Conservation (phyloP, 53 echinoderm and acorn worm species). For the Patiria pectinifera region DNA sequence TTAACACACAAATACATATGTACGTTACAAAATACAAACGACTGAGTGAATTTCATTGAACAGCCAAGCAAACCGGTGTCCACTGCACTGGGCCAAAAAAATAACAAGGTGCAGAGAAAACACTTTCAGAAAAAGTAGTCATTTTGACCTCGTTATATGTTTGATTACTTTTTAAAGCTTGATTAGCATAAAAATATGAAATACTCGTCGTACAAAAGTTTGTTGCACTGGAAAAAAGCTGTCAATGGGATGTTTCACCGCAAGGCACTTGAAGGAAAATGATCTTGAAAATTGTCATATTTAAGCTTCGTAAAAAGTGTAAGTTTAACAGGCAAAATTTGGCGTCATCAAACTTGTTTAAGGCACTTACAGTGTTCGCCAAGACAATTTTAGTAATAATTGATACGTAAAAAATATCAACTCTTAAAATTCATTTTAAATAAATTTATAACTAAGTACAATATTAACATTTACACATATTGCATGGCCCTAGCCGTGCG, state of each 20-base stretch:
- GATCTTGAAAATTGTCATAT: background rate
- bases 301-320: slow-evolving; percentile 3
- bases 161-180: slow-evolving; percentile 16
- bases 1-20: slow-evolving; percentile 60
- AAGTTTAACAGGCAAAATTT: slow-evolving; percentile 45
- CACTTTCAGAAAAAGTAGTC: background rate
- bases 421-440: slow-evolving; percentile 50
- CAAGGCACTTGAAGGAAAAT: slow-evolving; percentile 23
- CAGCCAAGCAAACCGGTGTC: background rate
- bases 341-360: slow-evolving; percentile 45
- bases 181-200: slow-evolving; percentile 40
- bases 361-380: slow-evolving; percentile 55
- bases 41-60: slow-evolving; percentile 43
- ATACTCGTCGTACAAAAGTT: slow-evolving; percentile 27
- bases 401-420: slow-evolving; percentile 49
- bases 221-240: slow-evolving; percentile 48
- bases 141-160: background rate
- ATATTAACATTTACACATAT: slow-evolving; percentile 65
- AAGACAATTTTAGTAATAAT: slow-evolving; percentile 48
- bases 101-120: background rate
- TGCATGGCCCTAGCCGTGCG: slow-evolving; percentile 62
- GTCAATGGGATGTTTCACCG: background rate
- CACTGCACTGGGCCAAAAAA: background rate
- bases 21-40: slow-evolving; percentile 48
- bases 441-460: slow-evolving; percentile 57